Evolutionary conservation across 2,888 invertebrate species (phyloP).

Genomic region (Myathropa florea): DNA sequence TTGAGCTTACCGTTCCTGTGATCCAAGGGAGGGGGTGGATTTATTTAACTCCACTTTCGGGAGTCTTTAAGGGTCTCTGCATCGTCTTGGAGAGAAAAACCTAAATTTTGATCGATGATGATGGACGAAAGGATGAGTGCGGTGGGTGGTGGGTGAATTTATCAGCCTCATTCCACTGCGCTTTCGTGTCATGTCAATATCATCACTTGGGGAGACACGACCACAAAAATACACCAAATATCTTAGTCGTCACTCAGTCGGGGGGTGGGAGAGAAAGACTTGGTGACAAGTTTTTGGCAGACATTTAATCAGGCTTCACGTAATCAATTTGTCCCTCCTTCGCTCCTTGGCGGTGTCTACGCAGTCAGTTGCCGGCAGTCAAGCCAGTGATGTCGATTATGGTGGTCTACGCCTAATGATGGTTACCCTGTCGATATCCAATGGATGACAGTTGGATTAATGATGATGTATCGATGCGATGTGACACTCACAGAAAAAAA

Average conservation of each 20-base stretch:
- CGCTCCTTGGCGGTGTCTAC: not conserved
- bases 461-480: constrained; percentile 61
- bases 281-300: constrained; percentile 67
- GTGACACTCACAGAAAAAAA: not conserved
- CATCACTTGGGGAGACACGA: constrained; percentile 41
- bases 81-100: not conserved
- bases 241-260: not conserved
- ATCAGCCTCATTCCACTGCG: no score
- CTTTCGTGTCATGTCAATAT: constrained; percentile 64
- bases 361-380: not conserved
- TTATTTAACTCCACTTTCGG: constrained; percentile 42
- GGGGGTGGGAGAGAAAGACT: constrained; percentile 12
- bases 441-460: constrained; percentile 66
- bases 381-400: not conserved
- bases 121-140: constrained; percentile 2
- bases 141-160: not conserved
- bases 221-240: constrained; percentile 17
- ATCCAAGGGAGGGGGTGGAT: constrained; percentile 22
- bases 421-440: constrained; percentile 59
- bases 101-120: constrained; percentile 63
- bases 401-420: constrained; percentile 49
- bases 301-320: constrained; percentile 69
- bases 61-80: constrained; percentile 27
- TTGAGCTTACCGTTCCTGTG: constrained; percentile 1
- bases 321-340: constrained; percentile 65